phyloP scores from a whole-genome alignment of 2,888 invertebrate species.

The Caenorhabditis doughertyi region DNA sequence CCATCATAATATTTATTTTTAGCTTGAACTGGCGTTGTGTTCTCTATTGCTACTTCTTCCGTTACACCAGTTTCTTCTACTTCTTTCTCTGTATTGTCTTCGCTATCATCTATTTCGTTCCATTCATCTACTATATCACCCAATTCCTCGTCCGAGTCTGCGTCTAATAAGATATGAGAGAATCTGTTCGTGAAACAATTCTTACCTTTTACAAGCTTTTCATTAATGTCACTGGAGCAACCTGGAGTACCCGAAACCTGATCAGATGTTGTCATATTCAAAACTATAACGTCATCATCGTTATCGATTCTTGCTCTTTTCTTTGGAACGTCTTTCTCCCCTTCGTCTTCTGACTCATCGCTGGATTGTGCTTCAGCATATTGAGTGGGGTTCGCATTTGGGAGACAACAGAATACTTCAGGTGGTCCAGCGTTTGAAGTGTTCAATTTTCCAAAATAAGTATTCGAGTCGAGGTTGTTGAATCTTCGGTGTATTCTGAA shows the following conservation, averaged over 20 bases:
- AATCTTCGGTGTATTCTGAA: background rate
- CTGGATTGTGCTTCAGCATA: slow-evolving; percentile 4
- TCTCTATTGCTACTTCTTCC: background rate
- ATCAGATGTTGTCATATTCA: slow-evolving; percentile 14
- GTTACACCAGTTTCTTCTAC: no score
- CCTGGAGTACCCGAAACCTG: background rate
- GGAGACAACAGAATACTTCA: slow-evolving; percentile 16
- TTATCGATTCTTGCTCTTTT: slow-evolving; percentile 13
- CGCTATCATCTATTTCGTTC: slow-evolving; percentile 17
- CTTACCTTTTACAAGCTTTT: slow-evolving; percentile 12
- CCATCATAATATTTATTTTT: background rate
- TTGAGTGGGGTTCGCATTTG: background rate
- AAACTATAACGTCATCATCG: slow-evolving; percentile 13
- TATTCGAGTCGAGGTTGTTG: background rate
- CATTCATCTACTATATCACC: slow-evolving; percentile 46
- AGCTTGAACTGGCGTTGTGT: background rate
- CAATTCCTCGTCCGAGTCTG: slow-evolving; percentile 30
- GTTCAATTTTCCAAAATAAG: slow-evolving; percentile 20
- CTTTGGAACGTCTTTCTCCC: background rate
- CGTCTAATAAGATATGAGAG: background rate
- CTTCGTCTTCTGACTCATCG: slow-evolving; percentile 23
- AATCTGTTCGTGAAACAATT: background rate
- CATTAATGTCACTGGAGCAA: background rate
- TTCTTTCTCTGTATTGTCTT: no score
- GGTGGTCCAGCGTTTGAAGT: slow-evolving; percentile 11